Conservation (phyloP, 2,888 invertebrate species). For the Antheraea yamamai region DNA sequence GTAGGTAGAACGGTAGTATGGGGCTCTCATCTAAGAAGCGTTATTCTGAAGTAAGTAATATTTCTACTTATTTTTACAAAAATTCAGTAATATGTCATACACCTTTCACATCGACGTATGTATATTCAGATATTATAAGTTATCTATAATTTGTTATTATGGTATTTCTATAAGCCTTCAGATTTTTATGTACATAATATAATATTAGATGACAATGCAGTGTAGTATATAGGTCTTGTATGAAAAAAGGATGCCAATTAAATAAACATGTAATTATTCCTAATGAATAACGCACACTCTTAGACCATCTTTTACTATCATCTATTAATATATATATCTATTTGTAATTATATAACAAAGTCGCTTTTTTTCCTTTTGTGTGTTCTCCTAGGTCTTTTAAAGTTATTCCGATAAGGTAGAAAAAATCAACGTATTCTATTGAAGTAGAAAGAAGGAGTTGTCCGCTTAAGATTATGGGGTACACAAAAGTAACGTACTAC, state of each 20-base stretch:
- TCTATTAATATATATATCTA: background rate
- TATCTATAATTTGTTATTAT: background rate
- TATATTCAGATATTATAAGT: background rate
- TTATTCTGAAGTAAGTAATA: background rate
- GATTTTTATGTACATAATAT: background rate
- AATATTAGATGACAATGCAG: too few relatives aligned
- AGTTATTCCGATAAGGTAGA: too few relatives aligned
- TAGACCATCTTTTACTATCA: background rate
- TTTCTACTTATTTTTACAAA: background rate
- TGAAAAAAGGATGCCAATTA: too few relatives aligned
- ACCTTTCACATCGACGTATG: background rate
- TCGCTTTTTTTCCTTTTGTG: too few relatives aligned
- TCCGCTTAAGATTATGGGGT: too few relatives aligned
- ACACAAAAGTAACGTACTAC: too few relatives aligned
- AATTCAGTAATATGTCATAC: background rate
- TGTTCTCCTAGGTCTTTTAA: too few relatives aligned
- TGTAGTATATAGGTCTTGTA: too few relatives aligned
- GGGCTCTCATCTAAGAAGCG: slow-evolving; percentile 41
- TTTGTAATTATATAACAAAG: too few relatives aligned
- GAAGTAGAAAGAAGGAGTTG: too few relatives aligned
- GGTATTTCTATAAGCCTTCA: background rate
- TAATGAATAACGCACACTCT: too few relatives aligned
- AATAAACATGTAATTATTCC: background rate
- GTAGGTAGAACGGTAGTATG: slow-evolving; percentile 16
- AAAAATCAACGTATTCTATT: too few relatives aligned